These are phyloP conservation scores for Diadophis punctatus DNA, from an alignment of 2,113 vertebrate genomes.

Conservation along the genomic window DNA sequence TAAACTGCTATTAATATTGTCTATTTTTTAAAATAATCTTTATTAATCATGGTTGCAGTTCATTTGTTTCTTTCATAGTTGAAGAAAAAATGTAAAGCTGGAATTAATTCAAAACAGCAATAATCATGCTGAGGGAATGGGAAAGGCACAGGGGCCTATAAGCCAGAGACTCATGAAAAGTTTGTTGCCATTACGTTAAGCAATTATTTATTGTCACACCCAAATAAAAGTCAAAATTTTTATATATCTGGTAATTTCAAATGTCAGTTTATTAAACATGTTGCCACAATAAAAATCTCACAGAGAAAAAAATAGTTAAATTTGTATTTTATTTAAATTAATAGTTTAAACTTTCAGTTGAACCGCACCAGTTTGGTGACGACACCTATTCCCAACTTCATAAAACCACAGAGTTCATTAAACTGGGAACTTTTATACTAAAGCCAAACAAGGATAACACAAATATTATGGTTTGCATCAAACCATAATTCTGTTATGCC, in stretches of 20 bases:
- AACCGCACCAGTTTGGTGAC: not conserved
- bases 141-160: not conserved
- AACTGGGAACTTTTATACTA: not conserved
- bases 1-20: not conserved
- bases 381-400: not conserved
- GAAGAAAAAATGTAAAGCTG: not conserved
- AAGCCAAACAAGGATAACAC: not conserved
- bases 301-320: not conserved
- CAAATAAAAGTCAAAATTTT: not conserved
- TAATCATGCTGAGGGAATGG: not conserved
- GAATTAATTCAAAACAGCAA: not conserved
- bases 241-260: not conserved
- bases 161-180: not conserved
- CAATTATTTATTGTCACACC: not conserved
- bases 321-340: not conserved
- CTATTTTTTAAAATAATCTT: not conserved
- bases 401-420: not conserved
- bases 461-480: not conserved
- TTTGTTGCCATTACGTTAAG: not conserved
- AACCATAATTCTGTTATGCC: not conserved
- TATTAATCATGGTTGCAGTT: not conserved
- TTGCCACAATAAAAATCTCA: not conserved
- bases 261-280: not conserved
- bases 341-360: not conserved
- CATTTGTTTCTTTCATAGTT: not conserved